Evolutionary conservation across 2,797 vertebrate species (phyloP).

Genomic region (Megaceryle alcyon): DNA sequence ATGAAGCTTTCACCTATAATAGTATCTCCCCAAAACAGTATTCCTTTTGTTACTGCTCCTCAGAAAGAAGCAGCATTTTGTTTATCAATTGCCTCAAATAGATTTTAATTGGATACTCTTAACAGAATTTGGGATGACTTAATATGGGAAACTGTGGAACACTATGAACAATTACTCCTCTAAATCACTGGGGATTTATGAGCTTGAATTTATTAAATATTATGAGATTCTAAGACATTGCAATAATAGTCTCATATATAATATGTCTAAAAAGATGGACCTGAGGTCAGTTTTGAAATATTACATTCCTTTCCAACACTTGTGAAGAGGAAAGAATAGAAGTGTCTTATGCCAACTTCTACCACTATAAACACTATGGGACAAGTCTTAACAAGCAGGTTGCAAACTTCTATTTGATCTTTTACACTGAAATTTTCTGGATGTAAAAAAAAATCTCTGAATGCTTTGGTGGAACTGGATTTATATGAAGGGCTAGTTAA

Average conservation of each 20-base stretch:
- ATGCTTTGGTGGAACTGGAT: not conserved
- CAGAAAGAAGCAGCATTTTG: not conserved
- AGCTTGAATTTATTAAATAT: constrained; percentile 27
- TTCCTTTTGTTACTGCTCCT: not conserved
- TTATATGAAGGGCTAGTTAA: not conserved
- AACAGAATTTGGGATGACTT: not conserved
- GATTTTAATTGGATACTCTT: not conserved
- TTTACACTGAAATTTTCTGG: not conserved
- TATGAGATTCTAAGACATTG: not conserved
- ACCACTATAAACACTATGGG: not conserved
- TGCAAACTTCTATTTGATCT: not conserved
- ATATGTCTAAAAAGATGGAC: not conserved
- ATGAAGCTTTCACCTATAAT: not conserved
- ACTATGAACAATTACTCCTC: not conserved
- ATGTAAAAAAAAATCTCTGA: not conserved
- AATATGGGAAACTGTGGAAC: not conserved
- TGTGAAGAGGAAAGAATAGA: not conserved
- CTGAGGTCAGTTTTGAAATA: not conserved
- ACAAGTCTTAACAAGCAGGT: not conserved
- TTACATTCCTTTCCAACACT: not conserved
- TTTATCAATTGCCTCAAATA: not conserved
- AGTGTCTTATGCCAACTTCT: not conserved
- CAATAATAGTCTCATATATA: not conserved
- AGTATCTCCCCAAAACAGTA: not conserved
- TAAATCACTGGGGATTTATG: constrained; percentile 1